Conservation (phyloP, 1,140 invertebrate genomes). For the Paralvinella palmiformis region DNA sequence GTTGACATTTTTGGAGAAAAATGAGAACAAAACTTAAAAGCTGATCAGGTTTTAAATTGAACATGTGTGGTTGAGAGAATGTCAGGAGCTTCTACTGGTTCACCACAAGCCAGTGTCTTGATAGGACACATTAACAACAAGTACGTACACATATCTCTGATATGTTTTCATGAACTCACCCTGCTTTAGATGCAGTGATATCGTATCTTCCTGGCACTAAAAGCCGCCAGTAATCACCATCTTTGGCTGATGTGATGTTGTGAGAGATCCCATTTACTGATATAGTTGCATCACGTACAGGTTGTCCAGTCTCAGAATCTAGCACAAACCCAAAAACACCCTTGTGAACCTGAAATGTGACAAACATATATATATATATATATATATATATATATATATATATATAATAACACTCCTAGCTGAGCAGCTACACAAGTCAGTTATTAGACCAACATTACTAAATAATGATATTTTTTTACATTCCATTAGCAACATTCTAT, state of each 20-base stretch:
- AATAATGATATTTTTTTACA: not conserved
- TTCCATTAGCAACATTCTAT: not conserved
- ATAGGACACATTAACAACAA: not conserved
- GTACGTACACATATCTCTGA: not conserved
- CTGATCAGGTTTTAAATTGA: not conserved
- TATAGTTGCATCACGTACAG: slow-evolving; percentile 68
- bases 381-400: too few relatives aligned
- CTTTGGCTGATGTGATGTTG: slow-evolving; percentile 53
- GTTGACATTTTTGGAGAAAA: not conserved
- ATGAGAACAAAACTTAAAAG: not conserved
- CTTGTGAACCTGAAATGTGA: slow-evolving; percentile 61
- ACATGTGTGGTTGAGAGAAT: not conserved
- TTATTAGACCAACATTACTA: not conserved
- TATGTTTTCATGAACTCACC: slow-evolving; percentile 49
- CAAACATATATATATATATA: not conserved
- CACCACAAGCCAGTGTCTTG: not conserved
- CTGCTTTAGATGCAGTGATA: slow-evolving; percentile 68
- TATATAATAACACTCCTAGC: not conserved
- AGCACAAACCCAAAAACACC: slow-evolving; percentile 81
- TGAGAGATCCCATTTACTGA: slow-evolving; percentile 56
- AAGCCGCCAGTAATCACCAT: slow-evolving; percentile 91
- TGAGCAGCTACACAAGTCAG: not conserved
- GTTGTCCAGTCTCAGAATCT: slow-evolving; percentile 65
- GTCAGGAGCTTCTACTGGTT: not conserved
- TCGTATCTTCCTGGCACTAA: slow-evolving; percentile 81